phyloP scores from a whole-genome alignment of 2,113 vertebrate species.

The Notothenia rossii region DNA sequence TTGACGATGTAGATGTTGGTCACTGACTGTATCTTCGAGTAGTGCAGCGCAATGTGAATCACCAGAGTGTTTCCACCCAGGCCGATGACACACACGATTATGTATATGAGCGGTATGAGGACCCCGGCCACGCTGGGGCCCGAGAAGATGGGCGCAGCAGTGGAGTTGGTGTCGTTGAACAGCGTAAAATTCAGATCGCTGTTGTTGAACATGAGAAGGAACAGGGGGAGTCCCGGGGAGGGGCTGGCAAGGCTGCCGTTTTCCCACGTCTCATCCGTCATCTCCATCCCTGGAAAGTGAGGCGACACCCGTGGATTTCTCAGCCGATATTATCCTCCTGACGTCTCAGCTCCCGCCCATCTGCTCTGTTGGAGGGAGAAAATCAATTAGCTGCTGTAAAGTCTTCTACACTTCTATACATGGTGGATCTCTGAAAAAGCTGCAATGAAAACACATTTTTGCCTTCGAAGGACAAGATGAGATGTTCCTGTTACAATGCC shows the following conservation, averaged over 20 bases:
- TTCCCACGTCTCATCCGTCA: slow-evolving; percentile 58
- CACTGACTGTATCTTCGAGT: slow-evolving; percentile 94
- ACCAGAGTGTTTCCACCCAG: slow-evolving; percentile 92
- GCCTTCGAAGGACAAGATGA: not conserved
- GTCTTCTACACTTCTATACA: not conserved
- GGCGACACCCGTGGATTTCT: slow-evolving; percentile 48
- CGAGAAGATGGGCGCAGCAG: not conserved
- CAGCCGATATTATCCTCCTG: slow-evolving; percentile 38
- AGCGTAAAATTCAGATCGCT: slow-evolving; percentile 60
- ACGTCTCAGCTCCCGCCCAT: slow-evolving; percentile 62
- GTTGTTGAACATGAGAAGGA: slow-evolving; percentile 70
- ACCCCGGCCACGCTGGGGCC: slow-evolving; percentile 83
- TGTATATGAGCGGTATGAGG: slow-evolving; percentile 90
- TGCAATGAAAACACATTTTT: not conserved
- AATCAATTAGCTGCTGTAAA: not conserved
- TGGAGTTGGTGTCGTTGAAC: slow-evolving; percentile 33
- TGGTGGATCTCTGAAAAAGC: not conserved
- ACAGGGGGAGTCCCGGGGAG: slow-evolving; percentile 15
- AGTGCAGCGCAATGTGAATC: slow-evolving; percentile 93
- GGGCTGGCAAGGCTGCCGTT: slow-evolving; percentile 68
- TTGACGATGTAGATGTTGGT: slow-evolving; percentile 99
- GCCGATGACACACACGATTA: slow-evolving; percentile 90
- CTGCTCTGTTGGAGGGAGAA: slow-evolving; percentile 56
- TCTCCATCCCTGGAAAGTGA: slow-evolving; percentile 36
- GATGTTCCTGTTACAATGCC: not conserved